Evolutionary conservation across 2,797 vertebrate genomes (phyloP).

Genomic region (Darevskia mixta): DNA sequence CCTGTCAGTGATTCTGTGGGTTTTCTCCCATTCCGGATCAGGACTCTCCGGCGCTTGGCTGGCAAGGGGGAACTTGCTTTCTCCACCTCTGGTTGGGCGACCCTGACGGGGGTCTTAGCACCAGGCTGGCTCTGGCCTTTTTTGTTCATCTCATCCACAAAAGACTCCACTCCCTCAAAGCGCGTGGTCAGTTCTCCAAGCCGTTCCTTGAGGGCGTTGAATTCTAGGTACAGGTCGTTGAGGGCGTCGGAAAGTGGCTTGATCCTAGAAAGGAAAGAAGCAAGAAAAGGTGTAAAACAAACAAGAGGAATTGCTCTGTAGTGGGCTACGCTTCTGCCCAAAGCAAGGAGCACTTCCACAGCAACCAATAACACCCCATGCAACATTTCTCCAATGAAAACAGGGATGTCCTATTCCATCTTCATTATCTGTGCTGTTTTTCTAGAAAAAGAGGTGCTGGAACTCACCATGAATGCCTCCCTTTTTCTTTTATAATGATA

Average conservation of each 20-base stretch:
- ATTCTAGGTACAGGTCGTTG: conserved; percentile 86
- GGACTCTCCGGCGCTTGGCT: conserved; percentile 17
- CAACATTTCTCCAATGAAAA: too few relatives aligned
- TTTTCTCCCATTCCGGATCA: conserved; percentile 25
- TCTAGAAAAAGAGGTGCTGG: too few relatives aligned
- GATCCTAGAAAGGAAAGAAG: conserved; percentile 75
- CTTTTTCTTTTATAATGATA: too few relatives aligned
- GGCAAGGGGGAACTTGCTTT: neutral
- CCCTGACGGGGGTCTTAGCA: conserved; percentile 13
- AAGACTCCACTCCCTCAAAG: conserved; percentile 82
- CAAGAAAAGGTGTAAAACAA: neutral
- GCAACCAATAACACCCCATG: neutral
- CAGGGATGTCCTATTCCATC: too few relatives aligned
- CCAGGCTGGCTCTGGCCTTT: conserved; percentile 54
- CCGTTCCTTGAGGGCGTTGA: conserved; percentile 84
- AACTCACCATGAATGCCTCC: too few relatives aligned
- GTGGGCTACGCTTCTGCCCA: neutral
- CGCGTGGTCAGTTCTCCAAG: conserved; percentile 80
- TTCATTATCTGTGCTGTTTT: too few relatives aligned
- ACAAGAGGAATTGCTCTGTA: neutral
- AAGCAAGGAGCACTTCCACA: neutral
- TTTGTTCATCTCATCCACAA: conserved; percentile 80
- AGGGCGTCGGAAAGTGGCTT: conserved; percentile 85
- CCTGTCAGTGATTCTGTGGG: neutral
- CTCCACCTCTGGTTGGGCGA: neutral